A percentile compares a stretch with the other conserved stretches of the same genome.
Conservation (phyloP, 2,113 vertebrate species). For the Pogona vitticeps region DNA sequence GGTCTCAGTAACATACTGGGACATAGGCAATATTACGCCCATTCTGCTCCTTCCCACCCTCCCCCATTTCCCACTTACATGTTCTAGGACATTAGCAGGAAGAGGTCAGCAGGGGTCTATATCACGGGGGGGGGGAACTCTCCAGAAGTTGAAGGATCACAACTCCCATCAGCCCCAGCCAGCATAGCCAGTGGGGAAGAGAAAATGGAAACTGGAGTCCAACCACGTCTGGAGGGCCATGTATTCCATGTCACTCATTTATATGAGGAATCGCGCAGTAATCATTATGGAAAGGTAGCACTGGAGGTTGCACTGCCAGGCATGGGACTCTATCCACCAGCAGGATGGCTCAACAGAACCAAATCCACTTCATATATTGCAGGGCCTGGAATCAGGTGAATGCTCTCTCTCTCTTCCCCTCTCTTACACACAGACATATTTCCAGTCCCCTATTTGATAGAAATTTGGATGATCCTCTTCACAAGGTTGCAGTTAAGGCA, state of each 20-base stretch:
- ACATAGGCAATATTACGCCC: background rate
- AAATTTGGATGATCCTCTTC: background rate
- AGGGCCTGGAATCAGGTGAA: background rate
- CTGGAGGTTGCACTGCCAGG: background rate
- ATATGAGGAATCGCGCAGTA: background rate
- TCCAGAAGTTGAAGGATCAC: no score
- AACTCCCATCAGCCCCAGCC: no score
- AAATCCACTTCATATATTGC: background rate
- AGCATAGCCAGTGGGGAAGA: no score
- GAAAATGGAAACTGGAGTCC: no score
- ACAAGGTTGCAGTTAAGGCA: background rate
- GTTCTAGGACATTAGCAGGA: background rate
- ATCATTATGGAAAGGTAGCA: background rate
- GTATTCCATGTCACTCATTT: background rate
- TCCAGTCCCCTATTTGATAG: background rate
- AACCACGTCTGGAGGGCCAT: no score
- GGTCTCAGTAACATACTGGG: no score
- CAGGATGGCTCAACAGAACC: background rate
- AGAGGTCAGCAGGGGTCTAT: no score
- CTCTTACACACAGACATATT: background rate
- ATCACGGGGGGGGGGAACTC: no score
- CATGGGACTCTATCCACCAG: background rate
- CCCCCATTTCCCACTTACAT: background rate
- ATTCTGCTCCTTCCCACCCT: no score
- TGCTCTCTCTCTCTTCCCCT: no score